These are phyloP conservation scores for Clepsis dumicolana DNA, from an alignment of 2,888 invertebrate species.

Conservation along the genomic window DNA sequence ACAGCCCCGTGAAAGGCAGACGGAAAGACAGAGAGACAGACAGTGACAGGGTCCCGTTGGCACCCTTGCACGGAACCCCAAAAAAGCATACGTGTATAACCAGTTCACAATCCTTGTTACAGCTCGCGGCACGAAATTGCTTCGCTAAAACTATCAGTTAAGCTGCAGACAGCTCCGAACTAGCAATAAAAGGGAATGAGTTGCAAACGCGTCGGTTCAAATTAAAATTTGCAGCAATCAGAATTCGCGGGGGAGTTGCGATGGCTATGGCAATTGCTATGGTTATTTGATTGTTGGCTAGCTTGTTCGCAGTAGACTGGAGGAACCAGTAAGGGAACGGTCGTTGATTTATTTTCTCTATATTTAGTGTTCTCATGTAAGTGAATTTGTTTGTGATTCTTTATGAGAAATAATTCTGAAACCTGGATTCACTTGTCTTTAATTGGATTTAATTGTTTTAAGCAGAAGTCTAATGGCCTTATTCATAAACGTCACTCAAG, in stretches of 20 bases:
- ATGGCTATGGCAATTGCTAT: constrained; percentile 49
- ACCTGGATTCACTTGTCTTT: no score
- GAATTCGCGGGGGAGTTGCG: constrained; percentile 52
- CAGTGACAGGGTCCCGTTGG: not conserved
- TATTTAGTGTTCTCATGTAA: no score
- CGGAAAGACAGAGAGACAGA: no score
- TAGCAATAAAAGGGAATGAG: constrained; percentile 51
- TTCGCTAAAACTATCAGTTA: constrained; percentile 46
- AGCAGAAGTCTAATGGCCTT: no score
- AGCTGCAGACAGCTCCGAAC: constrained; percentile 44
- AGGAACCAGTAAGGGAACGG: constrained; percentile 2
- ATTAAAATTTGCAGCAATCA: constrained; percentile 56
- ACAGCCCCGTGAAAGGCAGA: no score
- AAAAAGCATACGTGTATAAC: not conserved
- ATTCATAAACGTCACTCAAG: no score
- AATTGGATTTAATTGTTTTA: no score
- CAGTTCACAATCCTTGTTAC: constrained; percentile 9
- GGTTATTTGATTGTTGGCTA: constrained; percentile 60
- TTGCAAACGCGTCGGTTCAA: constrained; percentile 52
- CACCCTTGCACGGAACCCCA: not conserved
- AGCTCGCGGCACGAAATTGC: constrained; percentile 42
- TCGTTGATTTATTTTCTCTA: not conserved
- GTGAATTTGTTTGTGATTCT: no score
- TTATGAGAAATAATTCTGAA: no score
- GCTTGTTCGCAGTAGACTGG: constrained; percentile 22